Conservation (phyloP, 64 coral and sea anemone species). For the Acropora yongei region DNA sequence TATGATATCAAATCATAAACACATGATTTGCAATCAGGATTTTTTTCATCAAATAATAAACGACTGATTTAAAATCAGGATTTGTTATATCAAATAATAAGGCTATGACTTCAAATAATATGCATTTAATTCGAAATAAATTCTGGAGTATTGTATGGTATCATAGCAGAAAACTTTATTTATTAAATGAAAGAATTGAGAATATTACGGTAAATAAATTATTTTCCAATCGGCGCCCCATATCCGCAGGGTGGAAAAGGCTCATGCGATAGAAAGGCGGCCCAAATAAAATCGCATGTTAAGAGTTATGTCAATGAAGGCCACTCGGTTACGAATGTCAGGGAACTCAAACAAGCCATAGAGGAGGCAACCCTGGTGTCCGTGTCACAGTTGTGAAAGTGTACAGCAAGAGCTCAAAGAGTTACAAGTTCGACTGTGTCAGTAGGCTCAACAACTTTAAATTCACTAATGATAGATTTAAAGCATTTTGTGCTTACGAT, state of each 20-base stretch:
- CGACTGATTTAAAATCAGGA: too few species aligned
- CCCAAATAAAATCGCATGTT: conserved; percentile 47
- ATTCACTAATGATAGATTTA: conserved; percentile 7
- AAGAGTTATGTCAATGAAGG: conserved; percentile 51
- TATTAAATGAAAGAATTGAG: too few species aligned
- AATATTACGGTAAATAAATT: too few species aligned
- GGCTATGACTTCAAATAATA: too few species aligned
- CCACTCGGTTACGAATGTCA: conserved; percentile 19
- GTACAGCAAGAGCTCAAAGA: background rate
- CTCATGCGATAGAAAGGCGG: conserved; percentile 25
- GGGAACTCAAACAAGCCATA: conserved; percentile 27
- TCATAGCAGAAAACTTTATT: too few species aligned
- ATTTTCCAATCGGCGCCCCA: background rate
- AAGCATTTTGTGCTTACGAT: conserved; percentile 49
- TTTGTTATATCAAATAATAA: too few species aligned
- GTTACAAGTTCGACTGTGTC: conserved; percentile 41
- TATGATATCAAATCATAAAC: too few species aligned
- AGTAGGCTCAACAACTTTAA: conserved; percentile 26
- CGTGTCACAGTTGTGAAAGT: background rate
- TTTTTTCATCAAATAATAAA: too few species aligned
- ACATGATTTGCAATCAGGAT: too few species aligned
- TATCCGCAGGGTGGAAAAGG: conserved; percentile 27
- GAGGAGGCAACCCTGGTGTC: conserved; percentile 48
- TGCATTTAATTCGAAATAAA: too few species aligned
- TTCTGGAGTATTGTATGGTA: too few species aligned